Evolutionary conservation across 2,797 vertebrate species (phyloP).

Genomic region (Trematomus bernacchii): DNA sequence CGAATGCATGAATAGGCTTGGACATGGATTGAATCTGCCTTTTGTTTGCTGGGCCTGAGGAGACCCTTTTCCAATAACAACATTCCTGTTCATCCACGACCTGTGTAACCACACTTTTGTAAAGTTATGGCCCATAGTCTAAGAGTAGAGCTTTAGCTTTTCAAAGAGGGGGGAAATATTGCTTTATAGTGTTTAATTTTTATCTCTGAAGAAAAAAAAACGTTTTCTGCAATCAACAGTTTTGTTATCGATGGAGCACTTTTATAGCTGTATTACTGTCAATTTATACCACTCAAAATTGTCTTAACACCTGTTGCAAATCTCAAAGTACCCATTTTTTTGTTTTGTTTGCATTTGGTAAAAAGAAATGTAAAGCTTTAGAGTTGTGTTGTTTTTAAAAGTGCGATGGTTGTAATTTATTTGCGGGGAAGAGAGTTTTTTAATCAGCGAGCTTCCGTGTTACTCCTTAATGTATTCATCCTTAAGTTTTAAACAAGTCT

Average conservation of each 20-base stretch:
- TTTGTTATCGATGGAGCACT: conserved; percentile 65
- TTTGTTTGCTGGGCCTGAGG: conserved; percentile 83
- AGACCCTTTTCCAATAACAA: conserved; percentile 82
- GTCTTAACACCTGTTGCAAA: conserved; percentile 62
- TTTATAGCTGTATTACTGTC: conserved; percentile 70
- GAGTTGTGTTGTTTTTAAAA: conserved; percentile 74
- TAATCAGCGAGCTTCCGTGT: conserved; percentile 52
- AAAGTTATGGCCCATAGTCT: conserved; percentile 71
- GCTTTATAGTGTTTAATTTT: conserved; percentile 47
- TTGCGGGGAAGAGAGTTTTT: conserved; percentile 59
- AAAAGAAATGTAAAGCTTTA: conserved; percentile 72
- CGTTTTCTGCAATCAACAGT: conserved; percentile 49
- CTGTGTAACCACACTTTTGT: conserved; percentile 80
- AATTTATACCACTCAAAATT: conserved; percentile 69
- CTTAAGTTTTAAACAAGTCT: conserved; percentile 43
- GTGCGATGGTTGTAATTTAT: conserved; percentile 80
- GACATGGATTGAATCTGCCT: conserved; percentile 85
- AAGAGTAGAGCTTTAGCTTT: conserved; percentile 56
- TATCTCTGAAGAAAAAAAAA: conserved; percentile 36
- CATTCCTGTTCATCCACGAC: conserved; percentile 83
- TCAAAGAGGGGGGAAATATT: conserved; percentile 37
- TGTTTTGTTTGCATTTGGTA: conserved; percentile 61
- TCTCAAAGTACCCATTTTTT: conserved; percentile 64
- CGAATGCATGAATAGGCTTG: conserved; percentile 82
- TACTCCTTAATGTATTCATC: conserved; percentile 57